phyloP scores from a whole-genome alignment of 2,888 invertebrate genomes.

The Ectobius pallidus region DNA sequence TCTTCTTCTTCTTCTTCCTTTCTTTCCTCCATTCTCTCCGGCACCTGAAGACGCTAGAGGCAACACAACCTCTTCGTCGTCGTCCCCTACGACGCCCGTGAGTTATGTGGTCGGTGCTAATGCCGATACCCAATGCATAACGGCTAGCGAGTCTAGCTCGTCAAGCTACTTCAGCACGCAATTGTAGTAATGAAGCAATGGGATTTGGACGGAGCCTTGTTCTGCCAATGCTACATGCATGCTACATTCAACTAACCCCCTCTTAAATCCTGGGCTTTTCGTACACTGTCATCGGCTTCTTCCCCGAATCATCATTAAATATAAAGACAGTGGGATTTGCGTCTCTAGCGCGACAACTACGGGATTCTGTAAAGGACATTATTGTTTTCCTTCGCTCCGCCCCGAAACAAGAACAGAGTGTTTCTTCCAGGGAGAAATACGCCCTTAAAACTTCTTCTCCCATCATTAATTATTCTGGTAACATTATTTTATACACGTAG shows the following conservation, averaged over 20 bases:
- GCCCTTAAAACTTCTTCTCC: too few species aligned
- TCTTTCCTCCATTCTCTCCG: too few species aligned
- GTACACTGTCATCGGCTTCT: not conserved
- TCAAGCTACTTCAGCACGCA: too few species aligned
- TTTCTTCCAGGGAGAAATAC: too few species aligned
- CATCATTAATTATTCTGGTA: too few species aligned
- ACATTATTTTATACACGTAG: too few species aligned
- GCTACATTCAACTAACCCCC: conserved; percentile 27
- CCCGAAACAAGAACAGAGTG: too few species aligned
- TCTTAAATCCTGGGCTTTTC: conserved; percentile 18
- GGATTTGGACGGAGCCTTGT: conserved; percentile 14
- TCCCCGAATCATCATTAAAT: conserved; percentile 23
- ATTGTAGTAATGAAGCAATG: conserved; percentile 6
- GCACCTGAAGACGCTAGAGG: not conserved
- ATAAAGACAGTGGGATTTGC: conserved; percentile 27
- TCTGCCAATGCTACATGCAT: conserved; percentile 24
- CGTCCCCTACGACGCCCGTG: conserved; percentile 4
- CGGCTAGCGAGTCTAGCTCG: not conserved
- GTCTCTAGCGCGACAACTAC: not conserved
- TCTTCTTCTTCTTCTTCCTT: too few species aligned
- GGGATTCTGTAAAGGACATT: not conserved
- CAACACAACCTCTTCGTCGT: not conserved
- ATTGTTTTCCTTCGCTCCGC: not conserved
- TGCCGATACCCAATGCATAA: conserved; percentile 24
- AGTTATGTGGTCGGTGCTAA: conserved; percentile 28